Base-by-base conservation (phyloP, 2,797 vertebrate species). In the Acrocephalus scirpaceus region DNA sequence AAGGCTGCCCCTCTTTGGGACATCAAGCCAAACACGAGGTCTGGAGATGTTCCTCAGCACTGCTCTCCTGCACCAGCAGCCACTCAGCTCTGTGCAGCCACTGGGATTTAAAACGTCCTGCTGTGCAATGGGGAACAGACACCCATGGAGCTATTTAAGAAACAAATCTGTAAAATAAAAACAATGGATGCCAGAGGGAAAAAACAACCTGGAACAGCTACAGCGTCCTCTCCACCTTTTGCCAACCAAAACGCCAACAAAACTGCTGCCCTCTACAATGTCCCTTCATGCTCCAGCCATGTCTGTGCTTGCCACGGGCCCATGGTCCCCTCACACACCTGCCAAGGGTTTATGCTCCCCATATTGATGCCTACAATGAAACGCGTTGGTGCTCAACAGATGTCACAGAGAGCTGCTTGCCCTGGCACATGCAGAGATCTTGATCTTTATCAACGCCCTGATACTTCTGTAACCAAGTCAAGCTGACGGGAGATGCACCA, bases 251-350 rank as follows among this genome's bases (percentile, higher is more conserved):
- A 29, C 0, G 1, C 11, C 3, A 6, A 20, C 1, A 2, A 40
- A 48, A 16, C 26, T 22, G 30, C 40, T 0, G 1, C 74, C n/a
- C 29, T 58, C 2, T 0, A 11, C 8, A 9, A 12, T 0, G 10
- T 23, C 48, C 15, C 36, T 45, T 47, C 34, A 1, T 0, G 5
- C 16, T 34, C 61, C 42, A 6, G 1, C 18, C 20, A 10, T 0
- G 0, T 3, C 66, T 1, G 0, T 5, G 19, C 38, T 29, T 27
- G 6, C 53, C 58, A 42, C 1, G 0, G 38, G 42, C 42, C 57
- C 36, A 1, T 2, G 44, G 20, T 12, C 6, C 2, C 57, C 22
- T 21, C 71, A 7, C 1, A 1, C 5, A 1, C 9, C 40, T 29
- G 42, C 51, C 5, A 4, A 69, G 26, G 51, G 30, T 45, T 92